phyloP scores from a whole-genome alignment of 1,140 invertebrate species.

The Gonioctena quinquepunctata region DNA sequence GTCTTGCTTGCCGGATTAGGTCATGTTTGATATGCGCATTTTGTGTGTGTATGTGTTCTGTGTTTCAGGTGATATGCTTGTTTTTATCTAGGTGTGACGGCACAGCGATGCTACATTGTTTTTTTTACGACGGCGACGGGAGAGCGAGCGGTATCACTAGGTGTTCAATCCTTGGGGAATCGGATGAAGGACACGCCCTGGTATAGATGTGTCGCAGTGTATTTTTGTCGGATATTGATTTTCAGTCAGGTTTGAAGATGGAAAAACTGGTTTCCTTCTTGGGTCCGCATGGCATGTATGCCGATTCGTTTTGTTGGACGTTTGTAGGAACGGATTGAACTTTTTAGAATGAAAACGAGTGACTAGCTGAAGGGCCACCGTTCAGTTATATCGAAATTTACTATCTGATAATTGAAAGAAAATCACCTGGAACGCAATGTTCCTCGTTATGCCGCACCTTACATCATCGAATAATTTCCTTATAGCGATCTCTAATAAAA shows the following conservation, averaged over 20 bases:
- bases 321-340: too few relatives aligned
- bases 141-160: not conserved
- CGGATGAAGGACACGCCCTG: conserved; percentile 7
- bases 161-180: not conserved
- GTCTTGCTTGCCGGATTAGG: conserved; percentile 38
- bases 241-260: not conserved
- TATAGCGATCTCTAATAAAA: too few relatives aligned
- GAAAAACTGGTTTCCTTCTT: conserved; percentile 7
- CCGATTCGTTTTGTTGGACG: too few relatives aligned
- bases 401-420: too few relatives aligned
- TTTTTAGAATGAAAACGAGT: too few relatives aligned
- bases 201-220: conserved; percentile 9
- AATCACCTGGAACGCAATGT: too few relatives aligned
- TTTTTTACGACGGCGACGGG: too few relatives aligned
- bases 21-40: conserved; percentile 38
- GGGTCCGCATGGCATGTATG: too few relatives aligned
- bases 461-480: too few relatives aligned
- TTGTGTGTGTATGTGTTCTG: conserved; percentile 12
- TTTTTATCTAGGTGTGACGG: not conserved
- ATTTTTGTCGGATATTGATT: conserved; percentile 16
- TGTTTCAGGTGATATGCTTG: not conserved
- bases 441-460: too few relatives aligned
- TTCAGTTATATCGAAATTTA: too few relatives aligned
- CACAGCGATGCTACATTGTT: not conserved
- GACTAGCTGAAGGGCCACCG: too few relatives aligned